Conservation (phyloP, 2,797 vertebrate genomes). For the Chaetophractus vellerosus region DNA sequence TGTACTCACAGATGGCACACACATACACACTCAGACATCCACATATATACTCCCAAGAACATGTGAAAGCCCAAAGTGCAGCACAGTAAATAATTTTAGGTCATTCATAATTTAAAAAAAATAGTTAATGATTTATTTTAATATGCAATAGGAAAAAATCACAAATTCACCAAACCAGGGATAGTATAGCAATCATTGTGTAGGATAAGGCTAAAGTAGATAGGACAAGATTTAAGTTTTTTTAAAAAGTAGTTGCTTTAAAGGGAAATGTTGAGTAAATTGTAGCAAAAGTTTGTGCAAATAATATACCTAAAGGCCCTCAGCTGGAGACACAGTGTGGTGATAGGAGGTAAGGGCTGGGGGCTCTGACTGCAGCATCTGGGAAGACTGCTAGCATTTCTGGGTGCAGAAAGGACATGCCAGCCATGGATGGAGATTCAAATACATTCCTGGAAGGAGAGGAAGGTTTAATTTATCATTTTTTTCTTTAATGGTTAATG, state of each 20-base stretch:
- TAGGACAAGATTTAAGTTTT: background rate
- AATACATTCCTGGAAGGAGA: background rate
- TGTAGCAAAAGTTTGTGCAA: background rate
- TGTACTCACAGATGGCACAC: background rate
- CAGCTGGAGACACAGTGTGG: background rate
- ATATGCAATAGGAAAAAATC: background rate
- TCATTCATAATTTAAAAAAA: background rate
- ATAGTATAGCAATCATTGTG: conserved; percentile 35
- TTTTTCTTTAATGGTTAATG: background rate
- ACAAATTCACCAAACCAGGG: background rate
- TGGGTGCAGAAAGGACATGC: background rate
- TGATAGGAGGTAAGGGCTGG: too few relatives aligned
- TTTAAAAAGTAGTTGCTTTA: background rate
- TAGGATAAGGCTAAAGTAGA: background rate
- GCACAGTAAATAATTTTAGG: background rate
- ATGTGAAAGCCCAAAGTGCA: background rate
- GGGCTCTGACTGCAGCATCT: rapidly evolving
- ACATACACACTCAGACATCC: background rate
- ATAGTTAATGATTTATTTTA: background rate
- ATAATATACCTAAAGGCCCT: background rate
- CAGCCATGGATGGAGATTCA: background rate
- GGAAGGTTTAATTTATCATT: background rate
- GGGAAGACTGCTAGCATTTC: background rate
- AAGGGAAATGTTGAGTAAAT: background rate
- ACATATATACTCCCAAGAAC: background rate